Evolutionary conservation across 2,113 vertebrate genomes (phyloP), one percentile per base, ranked within the genome.

Genomic region (Echinops telfairi): DNA sequence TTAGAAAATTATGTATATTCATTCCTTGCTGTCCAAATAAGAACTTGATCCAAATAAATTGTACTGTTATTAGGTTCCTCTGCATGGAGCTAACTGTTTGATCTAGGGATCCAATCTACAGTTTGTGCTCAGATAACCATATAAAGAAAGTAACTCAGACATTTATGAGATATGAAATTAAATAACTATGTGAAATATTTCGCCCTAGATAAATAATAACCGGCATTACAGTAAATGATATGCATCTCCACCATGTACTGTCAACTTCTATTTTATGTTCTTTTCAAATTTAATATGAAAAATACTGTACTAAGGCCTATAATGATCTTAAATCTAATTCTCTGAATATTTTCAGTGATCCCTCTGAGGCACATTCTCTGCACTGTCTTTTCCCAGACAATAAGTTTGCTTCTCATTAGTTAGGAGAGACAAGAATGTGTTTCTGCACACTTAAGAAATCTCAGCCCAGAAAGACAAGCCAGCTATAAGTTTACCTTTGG

Each of bases 321-420:
- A 94, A 86, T 76, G 80, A 94, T 89, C 31, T 11, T 47, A 33
- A 64, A 75, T 85, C 84, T 53, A 64, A 68, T 89, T 80, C 96
- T 95, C 62, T 53, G 38, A 38, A 40, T 64, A 68, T 71, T 77
- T 86, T 66, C 36, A n/a, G 43, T 22, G 47, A 70, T 86, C 29
- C 43, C 88, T 90, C 17, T 0, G 86, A 84, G 88, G 66, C 40
- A 86, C 73, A 87, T 78, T 93, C 40, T 94, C 40, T 64, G 47
- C 71, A 58, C 76, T 60, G 0, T 68, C 47, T 58, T 90, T 64
- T 73, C 29, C 4, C n/a, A 83, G 90, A 66, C 20, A 68, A 60
- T 68, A 76, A 78, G 60, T 76, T 91, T 86, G 79, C 91, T 85
- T 88, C 83, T 94, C 86, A 95, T 94, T 97, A 94, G 83, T 95